Percentiles rank a stretch among this genome's conserved stretches.
These are phyloP conservation scores for Eumacrocentrus americanus DNA, from an alignment of 2,888 invertebrate genomes.

Conservation along the genomic window DNA sequence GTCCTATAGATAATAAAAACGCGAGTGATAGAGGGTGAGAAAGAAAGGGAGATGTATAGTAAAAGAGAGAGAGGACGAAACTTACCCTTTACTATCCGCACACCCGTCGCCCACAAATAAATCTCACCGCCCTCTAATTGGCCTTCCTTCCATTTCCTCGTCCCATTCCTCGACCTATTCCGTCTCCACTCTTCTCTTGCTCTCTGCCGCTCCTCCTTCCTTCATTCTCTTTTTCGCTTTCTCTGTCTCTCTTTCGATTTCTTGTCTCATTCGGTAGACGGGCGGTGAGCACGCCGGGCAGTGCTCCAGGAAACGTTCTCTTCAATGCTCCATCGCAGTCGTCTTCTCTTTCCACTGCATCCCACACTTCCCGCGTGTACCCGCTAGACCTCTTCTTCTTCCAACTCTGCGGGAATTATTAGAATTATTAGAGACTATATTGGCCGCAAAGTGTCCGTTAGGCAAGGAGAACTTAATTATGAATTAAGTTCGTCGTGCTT, in stretches of 20 bases:
- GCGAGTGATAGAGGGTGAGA: constrained; percentile 38
- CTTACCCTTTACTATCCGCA: constrained; percentile 56
- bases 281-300: constrained; percentile 44
- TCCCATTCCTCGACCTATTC: constrained; percentile 51
- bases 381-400: constrained; percentile 24
- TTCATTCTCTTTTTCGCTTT: constrained; percentile 19
- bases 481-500: constrained; percentile 49
- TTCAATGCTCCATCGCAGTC: constrained; percentile 33
- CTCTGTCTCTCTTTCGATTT: constrained; percentile 34
- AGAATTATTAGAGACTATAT: constrained; percentile 60
- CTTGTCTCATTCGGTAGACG: constrained; percentile 39
- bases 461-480: constrained; percentile 49
- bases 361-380: constrained; percentile 14
- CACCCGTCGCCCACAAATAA: constrained; percentile 62
- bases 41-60: constrained; percentile 23
- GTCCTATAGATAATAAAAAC: constrained; percentile 37
- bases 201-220: constrained; percentile 28
- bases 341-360: constrained; percentile 16
- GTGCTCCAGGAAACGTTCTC: constrained; percentile 54
- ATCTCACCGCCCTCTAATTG: constrained; percentile 62
- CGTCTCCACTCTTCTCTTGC: constrained; percentile 42
- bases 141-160: constrained; percentile 60
- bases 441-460: constrained; percentile 57
- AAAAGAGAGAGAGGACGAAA: constrained; percentile 21
- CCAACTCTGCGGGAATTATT: constrained; percentile 52